Percentiles rank a stretch among this genome's conserved stretches.
Conservation (phyloP, 92 coral and sea anemone species). For the Micromussa lordhowensis region DNA sequence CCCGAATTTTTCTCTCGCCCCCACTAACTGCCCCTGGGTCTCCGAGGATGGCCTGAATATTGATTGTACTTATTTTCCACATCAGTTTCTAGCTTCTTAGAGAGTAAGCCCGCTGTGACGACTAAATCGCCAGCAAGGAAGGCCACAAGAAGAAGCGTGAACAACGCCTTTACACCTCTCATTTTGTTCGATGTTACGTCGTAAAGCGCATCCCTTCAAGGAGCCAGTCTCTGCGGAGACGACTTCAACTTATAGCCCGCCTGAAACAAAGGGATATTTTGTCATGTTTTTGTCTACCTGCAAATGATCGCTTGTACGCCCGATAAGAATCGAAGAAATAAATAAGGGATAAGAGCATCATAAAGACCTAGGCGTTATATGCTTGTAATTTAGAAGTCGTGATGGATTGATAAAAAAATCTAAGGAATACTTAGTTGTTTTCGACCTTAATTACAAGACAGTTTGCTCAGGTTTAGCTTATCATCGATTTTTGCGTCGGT, state of each 20-base stretch:
- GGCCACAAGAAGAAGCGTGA: background rate
- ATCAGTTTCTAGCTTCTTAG: background rate
- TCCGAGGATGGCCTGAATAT: too few relatives aligned
- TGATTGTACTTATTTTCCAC: background rate
- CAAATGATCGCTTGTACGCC: background rate
- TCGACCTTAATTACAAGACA: background rate
- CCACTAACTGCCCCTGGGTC: too few relatives aligned
- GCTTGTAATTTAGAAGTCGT: background rate
- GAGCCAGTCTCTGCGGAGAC: too few relatives aligned
- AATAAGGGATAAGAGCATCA: background rate
- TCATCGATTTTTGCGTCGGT: background rate
- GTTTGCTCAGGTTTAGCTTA: background rate
- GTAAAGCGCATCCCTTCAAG: background rate
- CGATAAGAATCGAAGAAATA: conserved; percentile 1
- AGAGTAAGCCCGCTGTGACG: background rate
- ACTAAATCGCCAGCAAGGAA: background rate
- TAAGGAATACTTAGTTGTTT: background rate
- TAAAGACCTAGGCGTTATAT: background rate
- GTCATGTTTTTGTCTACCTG: background rate
- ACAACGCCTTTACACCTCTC: background rate
- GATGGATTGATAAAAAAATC: background rate
- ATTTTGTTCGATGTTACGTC: background rate
- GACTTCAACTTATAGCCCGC: background rate
- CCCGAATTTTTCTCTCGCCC: too few relatives aligned
- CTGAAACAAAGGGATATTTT: background rate